Base-by-base conservation (phyloP, 2,888 invertebrate genomes). In the Cataglyphis altisquamis region DNA sequence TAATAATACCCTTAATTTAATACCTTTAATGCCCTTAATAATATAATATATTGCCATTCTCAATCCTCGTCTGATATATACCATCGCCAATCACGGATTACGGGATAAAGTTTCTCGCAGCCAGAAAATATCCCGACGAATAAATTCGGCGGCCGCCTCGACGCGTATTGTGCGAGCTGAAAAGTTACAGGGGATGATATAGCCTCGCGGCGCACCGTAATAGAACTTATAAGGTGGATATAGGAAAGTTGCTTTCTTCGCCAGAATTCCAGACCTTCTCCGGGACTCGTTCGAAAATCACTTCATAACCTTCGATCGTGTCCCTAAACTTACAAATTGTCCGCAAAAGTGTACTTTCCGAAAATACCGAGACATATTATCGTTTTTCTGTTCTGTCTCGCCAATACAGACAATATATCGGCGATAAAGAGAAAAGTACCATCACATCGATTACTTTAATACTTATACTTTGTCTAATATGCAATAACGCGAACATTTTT, bases 171-270 rank as follows among this genome's bases (percentile, higher is more conserved):
- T 75, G 36, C 55, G 64, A 77, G 52, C 77, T 78, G 57, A 29
- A 77, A 77, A 77, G 55, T 77, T 77, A 75, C 29, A 36, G 41
- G 39, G n/a, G 41, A 82, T 63, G 64, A 64, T 82, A 82, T 82
- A 57, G 66, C 32, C 77, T 29, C 32, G 52, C 48, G 32, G 77
- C 29, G 62, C 52, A 29, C 78, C 29, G n/a, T 82, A 73, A 75
- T 75, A 66, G 64, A 82, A 39, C 81, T 82, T 63, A 52, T 52
- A 45, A 57, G 41, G 12, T 77, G 55, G 66, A 66, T 25, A 78
- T 25, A 78, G 57, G 36, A 82, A 80, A 80, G 78, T 81, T 81
- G 63, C 63, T 81, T 52, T 63, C 29, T 62, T 77, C 25, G n/a
- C 62, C 32, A 39, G 67, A 83, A 83, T 83, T 83, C 36, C 25